phyloP scores from a whole-genome alignment of 2,797 vertebrate genomes.

The Sebastes wilsoni region DNA sequence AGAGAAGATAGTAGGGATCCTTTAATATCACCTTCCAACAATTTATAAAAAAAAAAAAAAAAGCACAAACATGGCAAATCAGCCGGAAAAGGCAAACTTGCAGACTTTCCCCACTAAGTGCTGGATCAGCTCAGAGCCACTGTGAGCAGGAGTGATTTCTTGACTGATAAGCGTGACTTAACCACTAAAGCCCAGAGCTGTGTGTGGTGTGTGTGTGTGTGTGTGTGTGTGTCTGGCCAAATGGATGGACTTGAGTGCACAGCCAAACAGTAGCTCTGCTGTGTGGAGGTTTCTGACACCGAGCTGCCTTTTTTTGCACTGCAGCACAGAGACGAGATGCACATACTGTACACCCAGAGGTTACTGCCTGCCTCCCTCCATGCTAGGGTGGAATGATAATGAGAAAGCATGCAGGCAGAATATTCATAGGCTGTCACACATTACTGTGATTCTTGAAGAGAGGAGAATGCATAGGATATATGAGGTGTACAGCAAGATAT shows the following conservation, averaged over 20 bases:
- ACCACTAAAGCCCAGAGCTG: constrained; percentile 1
- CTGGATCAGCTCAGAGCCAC: constrained; percentile 30
- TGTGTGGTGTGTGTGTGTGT: background rate
- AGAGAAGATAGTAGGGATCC: background rate
- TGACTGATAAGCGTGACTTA: constrained; percentile 40
- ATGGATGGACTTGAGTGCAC: constrained; percentile 1
- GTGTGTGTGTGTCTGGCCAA: background rate
- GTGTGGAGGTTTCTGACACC: constrained; percentile 38
- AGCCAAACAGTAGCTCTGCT: constrained; percentile 36
- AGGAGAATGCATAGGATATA: constrained; percentile 33
- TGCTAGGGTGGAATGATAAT: constrained; percentile 69
- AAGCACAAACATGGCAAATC: constrained; percentile 10
- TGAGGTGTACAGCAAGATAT: constrained; percentile 3
- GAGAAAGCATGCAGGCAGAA: constrained; percentile 63
- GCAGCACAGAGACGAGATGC: constrained; percentile 52
- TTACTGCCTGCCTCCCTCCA: constrained; percentile 42
- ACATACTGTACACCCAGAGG: constrained; percentile 68
- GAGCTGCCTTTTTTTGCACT: constrained; percentile 22
- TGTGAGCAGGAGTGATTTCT: constrained; percentile 39
- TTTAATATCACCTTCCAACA: background rate
- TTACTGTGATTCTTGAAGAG: constrained; percentile 40
- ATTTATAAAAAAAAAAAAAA: background rate
- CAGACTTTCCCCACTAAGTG: constrained; percentile 15
- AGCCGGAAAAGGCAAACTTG: constrained; percentile 10
- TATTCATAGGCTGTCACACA: constrained; percentile 71